These are phyloP conservation scores for Ceyx melanurus DNA, from an alignment of 2,113 vertebrate genomes.

Conservation along the genomic window DNA sequence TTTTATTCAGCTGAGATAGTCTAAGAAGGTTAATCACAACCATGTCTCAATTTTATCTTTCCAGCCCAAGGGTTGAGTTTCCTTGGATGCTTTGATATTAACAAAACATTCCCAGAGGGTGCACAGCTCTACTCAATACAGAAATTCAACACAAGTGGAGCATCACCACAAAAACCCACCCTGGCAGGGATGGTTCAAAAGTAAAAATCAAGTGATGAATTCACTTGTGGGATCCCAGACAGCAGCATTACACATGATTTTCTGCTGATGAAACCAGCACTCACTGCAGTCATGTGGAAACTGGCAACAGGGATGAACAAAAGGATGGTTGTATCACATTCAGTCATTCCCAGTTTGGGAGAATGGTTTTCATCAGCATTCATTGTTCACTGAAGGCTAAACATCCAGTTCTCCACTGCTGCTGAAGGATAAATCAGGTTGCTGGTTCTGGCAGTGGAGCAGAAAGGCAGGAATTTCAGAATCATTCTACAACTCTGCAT, in stretches of 20 bases:
- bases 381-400: slow-evolving; percentile 27
- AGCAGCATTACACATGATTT: background rate
- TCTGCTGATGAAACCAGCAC: slow-evolving; percentile 24
- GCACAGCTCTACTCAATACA: background rate
- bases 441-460: background rate
- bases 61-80: background rate
- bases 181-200: background rate
- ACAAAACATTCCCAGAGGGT: background rate
- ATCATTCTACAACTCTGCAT: background rate
- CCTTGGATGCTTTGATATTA: background rate
- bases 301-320: slow-evolving; percentile 33
- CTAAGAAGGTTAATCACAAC: background rate
- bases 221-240: background rate
- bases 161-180: background rate
- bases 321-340: slow-evolving; percentile 29
- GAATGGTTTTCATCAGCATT: slow-evolving; percentile 41
- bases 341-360: slow-evolving; percentile 18
- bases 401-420: slow-evolving; percentile 22
- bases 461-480: background rate
- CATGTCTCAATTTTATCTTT: background rate
- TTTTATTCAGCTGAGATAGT: background rate
- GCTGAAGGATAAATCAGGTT: slow-evolving; percentile 27
- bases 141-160: background rate
- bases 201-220: background rate
- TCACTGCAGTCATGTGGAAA: slow-evolving; percentile 29